Evolutionary conservation across 2,888 invertebrate species (phyloP).

Genomic region (Agrotis puta): DNA sequence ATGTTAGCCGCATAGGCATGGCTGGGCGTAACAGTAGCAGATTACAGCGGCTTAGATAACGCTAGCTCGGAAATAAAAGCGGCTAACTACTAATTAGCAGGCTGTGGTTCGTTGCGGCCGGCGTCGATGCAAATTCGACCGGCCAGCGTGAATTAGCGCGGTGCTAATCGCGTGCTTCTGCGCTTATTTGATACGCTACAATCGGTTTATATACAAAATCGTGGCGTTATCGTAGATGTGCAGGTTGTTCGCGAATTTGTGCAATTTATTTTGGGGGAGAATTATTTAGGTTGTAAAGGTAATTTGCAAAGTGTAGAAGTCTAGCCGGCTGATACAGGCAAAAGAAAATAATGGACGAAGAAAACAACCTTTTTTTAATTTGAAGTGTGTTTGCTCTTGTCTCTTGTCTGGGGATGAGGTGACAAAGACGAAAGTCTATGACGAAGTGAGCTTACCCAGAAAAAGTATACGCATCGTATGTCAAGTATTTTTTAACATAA

Average conservation of each 20-base stretch:
- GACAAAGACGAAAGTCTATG: too few relatives aligned
- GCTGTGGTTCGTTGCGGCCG: conserved; percentile 66
- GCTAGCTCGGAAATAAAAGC: conserved; percentile 87
- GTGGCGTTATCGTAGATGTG: conserved; percentile 62
- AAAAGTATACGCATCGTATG: too few relatives aligned
- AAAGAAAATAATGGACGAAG: background rate
- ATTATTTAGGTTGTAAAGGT: conserved; percentile 4
- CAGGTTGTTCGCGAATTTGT: conserved; percentile 50
- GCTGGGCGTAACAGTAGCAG: conserved; percentile 81
- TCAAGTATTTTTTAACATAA: too few relatives aligned
- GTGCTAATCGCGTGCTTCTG: conserved; percentile 65
- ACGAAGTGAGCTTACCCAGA: too few relatives aligned
- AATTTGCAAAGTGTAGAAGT: background rate
- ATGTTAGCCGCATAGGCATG: conserved; percentile 63
- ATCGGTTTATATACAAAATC: conserved; percentile 65
- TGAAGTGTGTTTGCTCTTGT: too few relatives aligned
- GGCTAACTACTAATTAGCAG: conserved; percentile 87
- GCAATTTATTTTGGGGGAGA: conserved; percentile 23
- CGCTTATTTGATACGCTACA: conserved; percentile 64
- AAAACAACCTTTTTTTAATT: background rate
- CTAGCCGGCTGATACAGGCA: background rate
- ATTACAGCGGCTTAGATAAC: conserved; percentile 87
- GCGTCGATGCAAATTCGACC: conserved; percentile 81
- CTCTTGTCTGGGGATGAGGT: too few relatives aligned
- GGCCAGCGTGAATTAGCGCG: conserved; percentile 74